phyloP scores from a whole-genome alignment of 1,140 invertebrate species.

The Papilio polytes region DNA sequence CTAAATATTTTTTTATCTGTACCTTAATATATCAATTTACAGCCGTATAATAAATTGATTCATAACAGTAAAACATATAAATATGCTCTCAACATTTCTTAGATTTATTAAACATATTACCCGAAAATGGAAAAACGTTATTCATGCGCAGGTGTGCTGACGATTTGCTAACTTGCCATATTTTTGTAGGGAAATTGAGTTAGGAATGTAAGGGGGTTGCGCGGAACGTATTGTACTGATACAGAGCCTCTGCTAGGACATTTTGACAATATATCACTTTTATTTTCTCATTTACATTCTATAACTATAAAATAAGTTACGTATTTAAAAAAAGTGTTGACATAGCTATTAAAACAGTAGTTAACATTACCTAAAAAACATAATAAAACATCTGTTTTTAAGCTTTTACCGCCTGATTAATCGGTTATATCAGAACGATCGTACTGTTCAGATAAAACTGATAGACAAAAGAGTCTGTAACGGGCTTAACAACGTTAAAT shows the following conservation, averaged over 20 bases:
- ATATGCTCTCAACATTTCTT: conserved; percentile 65
- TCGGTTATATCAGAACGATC: no score
- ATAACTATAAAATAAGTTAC: neutral
- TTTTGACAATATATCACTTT: conserved; percentile 45
- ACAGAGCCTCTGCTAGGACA: neutral
- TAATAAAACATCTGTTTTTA: no score
- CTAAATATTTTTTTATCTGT: neutral
- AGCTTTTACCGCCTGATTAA: no score
- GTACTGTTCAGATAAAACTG: no score
- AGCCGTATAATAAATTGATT: conserved; percentile 15
- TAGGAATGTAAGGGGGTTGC: conserved; percentile 58
- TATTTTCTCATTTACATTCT: conserved; percentile 44
- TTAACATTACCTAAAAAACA: neutral
- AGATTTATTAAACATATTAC: conserved; percentile 81
- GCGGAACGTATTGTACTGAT: conserved; percentile 52
- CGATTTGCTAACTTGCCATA: conserved; percentile 80
- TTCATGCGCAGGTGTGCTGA: conserved; percentile 80
- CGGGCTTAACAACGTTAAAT: no score
- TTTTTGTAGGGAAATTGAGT: conserved; percentile 77
- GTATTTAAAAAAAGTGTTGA: neutral
- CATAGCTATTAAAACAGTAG: neutral
- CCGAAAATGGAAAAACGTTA: conserved; percentile 74
- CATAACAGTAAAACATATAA: conserved; percentile 59
- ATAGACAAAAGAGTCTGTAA: no score
- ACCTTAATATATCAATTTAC: conserved; percentile 23